phyloP scores from a whole-genome alignment of 2,797 vertebrate species.

The Neomorphus geoffroyi region DNA sequence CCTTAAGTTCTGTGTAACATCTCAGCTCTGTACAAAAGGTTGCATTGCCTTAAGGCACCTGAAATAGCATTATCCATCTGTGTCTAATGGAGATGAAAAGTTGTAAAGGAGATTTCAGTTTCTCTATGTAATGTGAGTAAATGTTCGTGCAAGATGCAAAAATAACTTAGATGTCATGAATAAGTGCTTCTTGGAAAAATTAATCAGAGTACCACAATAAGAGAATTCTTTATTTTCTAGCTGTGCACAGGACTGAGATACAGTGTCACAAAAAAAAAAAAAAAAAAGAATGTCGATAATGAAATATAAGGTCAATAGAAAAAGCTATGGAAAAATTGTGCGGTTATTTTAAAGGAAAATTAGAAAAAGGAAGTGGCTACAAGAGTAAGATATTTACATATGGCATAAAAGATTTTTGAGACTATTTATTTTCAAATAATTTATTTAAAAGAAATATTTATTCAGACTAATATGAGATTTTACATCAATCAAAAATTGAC shows the following conservation, averaged over 20 bases:
- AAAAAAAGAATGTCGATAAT: neutral
- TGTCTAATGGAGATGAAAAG: constrained; percentile 10
- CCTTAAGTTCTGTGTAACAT: neutral
- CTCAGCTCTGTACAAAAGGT: neutral
- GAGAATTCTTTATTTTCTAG: neutral
- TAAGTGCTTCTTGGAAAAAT: neutral
- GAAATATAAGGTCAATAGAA: neutral
- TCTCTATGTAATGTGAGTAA: neutral
- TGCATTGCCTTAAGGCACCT: neutral
- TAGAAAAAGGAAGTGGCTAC: neutral
- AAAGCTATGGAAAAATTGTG: neutral
- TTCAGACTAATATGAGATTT: neutral
- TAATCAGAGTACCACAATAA: neutral
- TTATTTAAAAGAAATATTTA: neutral
- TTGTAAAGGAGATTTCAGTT: constrained; percentile 28
- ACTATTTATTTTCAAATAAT: neutral
- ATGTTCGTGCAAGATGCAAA: neutral
- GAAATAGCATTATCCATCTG: constrained; percentile 12
- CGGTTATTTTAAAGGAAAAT: neutral
- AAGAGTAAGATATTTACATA: neutral
- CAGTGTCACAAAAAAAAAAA: neutral
- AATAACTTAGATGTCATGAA: neutral
- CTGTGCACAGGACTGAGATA: neutral
- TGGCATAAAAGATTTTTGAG: neutral
- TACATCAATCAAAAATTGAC: neutral